A percentile compares a stretch with the other conserved stretches of the same genome.
phyloP scores from a whole-genome alignment of 1,140 invertebrate species.

The Phortica variegata region DNA sequence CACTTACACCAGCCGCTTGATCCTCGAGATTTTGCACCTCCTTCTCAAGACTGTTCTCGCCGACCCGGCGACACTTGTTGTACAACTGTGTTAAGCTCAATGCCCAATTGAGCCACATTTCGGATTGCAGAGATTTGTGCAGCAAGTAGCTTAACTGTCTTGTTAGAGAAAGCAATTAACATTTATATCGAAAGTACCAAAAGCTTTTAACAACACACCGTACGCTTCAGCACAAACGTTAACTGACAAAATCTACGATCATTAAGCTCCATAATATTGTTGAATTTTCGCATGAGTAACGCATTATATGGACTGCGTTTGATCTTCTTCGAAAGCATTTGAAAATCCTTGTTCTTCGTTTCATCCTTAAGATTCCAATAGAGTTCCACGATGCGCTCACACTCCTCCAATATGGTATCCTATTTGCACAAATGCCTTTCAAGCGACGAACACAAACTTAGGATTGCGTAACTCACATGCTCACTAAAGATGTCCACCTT shows the following conservation, averaged over 20 bases:
- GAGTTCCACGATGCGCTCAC: conserved; percentile 42
- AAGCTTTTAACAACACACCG: conserved; percentile 18
- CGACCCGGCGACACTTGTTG: conserved; percentile 39
- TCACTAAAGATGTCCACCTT: conserved; percentile 48
- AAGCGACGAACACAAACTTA: neutral
- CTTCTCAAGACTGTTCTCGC: conserved; percentile 2
- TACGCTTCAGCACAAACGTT: conserved; percentile 49
- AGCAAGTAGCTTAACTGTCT: conserved; percentile 36
- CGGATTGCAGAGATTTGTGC: conserved; percentile 44
- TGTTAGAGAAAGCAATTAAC: neutral
- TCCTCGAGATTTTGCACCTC: conserved; percentile 3
- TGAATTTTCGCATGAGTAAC: conserved; percentile 46
- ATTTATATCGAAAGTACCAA: neutral
- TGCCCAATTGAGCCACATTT: conserved; percentile 50
- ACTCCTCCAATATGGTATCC: conserved; percentile 51
- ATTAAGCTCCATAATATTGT: conserved; percentile 41
- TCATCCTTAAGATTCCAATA: conserved; percentile 50
- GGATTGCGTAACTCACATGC: conserved; percentile 34
- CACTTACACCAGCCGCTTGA: conserved; percentile 5
- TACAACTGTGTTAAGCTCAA: conserved; percentile 46
- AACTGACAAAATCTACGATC: conserved; percentile 49
- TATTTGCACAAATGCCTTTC: conserved; percentile 4
- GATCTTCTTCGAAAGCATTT: conserved; percentile 49
- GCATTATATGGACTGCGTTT: conserved; percentile 54
- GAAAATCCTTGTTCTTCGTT: conserved; percentile 43